Conservation (phyloP, 2,888 invertebrate species). For the Latrodectus elegans region DNA sequence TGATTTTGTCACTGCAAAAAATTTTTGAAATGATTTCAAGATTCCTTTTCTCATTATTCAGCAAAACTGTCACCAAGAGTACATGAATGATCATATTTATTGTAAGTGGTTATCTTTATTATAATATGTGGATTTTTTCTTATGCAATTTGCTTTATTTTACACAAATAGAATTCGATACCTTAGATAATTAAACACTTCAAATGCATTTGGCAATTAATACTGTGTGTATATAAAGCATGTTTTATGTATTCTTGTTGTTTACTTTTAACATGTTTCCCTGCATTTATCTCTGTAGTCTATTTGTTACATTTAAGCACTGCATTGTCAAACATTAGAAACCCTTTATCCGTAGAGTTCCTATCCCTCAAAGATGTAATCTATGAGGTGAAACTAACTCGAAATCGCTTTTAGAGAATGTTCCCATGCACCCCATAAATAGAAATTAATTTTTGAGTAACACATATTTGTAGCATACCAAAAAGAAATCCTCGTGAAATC, state of each 20-base stretch:
- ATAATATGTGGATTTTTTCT: too few species aligned
- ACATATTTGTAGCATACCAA: too few species aligned
- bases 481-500: too few species aligned
- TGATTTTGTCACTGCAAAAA: too few species aligned
- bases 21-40: too few species aligned
- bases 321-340: slow-evolving; percentile 69
- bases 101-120: too few species aligned
- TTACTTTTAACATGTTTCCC: slow-evolving; percentile 57
- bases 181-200: too few species aligned
- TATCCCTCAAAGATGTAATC: not conserved
- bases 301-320: slow-evolving; percentile 50
- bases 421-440: not conserved
- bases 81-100: too few species aligned
- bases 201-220: not conserved
- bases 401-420: slow-evolving; percentile 7
- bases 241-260: slow-evolving; percentile 57
- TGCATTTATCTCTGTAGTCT: slow-evolving; percentile 46
- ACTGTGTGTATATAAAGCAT: slow-evolving; percentile 46
- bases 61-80: too few species aligned
- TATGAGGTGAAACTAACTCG: not conserved
- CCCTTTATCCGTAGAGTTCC: slow-evolving; percentile 44
- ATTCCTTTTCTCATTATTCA: too few species aligned
- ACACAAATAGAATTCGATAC: too few species aligned
- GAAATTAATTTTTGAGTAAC: not conserved
- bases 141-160: too few species aligned